Evolutionary conservation across 2,113 vertebrate genomes (phyloP).

Genomic region (Saguinus midas): DNA sequence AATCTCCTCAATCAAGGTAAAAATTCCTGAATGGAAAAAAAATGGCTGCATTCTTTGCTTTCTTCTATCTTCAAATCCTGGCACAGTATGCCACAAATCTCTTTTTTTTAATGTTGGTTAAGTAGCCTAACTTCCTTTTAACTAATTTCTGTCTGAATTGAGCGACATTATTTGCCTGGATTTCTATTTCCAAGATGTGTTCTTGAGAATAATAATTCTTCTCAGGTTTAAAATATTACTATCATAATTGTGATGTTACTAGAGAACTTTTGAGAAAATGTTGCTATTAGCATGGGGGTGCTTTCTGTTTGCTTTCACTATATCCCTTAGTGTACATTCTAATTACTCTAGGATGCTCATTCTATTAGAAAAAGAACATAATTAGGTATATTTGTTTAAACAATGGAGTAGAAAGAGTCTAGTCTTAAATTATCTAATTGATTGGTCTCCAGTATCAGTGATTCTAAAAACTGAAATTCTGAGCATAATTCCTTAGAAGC

Average conservation of each 20-base stretch:
- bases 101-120: conserved; percentile 7
- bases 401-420: not conserved
- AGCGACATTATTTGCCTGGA: not conserved
- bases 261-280: not conserved
- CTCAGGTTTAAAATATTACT: conserved; percentile 24
- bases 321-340: not conserved
- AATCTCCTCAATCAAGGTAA: not conserved
- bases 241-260: not conserved
- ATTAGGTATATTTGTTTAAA: conserved; percentile 10
- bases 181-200: not conserved
- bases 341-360: not conserved
- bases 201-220: not conserved
- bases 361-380: not conserved
- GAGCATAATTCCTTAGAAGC: not conserved
- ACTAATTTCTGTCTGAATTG: not conserved
- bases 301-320: not conserved
- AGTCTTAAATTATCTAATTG: conserved; percentile 19
- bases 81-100: not conserved
- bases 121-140: not conserved
- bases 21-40: not conserved
- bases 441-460: not conserved
- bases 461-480: not conserved
- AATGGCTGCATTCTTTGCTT: not conserved
- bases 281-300: not conserved
- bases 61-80: not conserved